Evolutionary conservation across 1,140 invertebrate species (phyloP).

Genomic region (Temnothorax curvispinosus): DNA sequence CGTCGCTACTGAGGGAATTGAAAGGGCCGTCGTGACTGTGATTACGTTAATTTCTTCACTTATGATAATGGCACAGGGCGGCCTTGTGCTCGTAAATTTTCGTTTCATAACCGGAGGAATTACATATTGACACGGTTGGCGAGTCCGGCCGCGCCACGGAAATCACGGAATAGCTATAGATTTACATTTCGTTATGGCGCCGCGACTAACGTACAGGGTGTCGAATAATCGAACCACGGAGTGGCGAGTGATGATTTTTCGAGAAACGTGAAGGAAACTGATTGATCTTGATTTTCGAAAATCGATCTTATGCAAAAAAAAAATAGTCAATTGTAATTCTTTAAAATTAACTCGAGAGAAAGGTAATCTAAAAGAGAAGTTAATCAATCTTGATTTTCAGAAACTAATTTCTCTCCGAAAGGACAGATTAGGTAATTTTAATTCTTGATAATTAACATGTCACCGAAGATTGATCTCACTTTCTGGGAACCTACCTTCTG

Average conservation of each 20-base stretch:
- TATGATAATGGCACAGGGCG: slow-evolving; percentile 56
- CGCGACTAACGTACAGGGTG: background rate
- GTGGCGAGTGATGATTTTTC: background rate
- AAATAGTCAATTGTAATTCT: background rate
- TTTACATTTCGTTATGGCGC: slow-evolving; percentile 19
- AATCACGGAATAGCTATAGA: slow-evolving; percentile 11
- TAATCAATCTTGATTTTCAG: background rate
- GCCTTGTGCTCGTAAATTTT: slow-evolving; percentile 65
- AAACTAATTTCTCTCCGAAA: background rate
- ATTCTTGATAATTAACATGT: background rate
- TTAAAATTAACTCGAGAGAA: background rate
- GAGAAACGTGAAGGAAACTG: background rate
- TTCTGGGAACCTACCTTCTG: background rate
- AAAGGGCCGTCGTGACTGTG: slow-evolving; percentile 61
- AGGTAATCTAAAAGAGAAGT: background rate
- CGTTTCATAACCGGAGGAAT: slow-evolving; percentile 57
- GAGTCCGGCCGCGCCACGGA: slow-evolving; percentile 7
- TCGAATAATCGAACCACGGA: background rate
- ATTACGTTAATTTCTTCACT: slow-evolving; percentile 64
- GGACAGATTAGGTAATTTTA: background rate
- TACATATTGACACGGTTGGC: slow-evolving; percentile 52
- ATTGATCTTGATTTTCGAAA: background rate
- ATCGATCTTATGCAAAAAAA: no score
- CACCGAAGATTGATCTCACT: background rate
- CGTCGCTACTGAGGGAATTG: slow-evolving; percentile 47